Base-by-base conservation (phyloP, 2,113 vertebrate species). In the Suricata suricatta region DNA sequence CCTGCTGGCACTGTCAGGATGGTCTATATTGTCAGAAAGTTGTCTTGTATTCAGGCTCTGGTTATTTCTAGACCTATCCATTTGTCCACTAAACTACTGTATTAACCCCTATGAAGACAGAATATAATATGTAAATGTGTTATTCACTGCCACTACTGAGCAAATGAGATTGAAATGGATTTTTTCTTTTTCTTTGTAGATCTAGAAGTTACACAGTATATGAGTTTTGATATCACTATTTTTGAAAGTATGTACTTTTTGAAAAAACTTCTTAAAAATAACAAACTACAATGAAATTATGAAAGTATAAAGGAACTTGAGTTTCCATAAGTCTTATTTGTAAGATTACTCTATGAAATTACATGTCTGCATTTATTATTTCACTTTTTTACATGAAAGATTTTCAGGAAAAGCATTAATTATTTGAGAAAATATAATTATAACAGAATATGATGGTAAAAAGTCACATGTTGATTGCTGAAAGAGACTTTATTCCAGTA, bases 321-420 rank as follows among this genome's bases (percentile, higher is more conserved):
- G 57, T 63, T 84, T 5, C 91, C 69, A 76, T 19, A 96, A 91
- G 50, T 57, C 35, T 19, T 91, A 80, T 93, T 94, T 96, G 31
- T 31, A 87, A 85, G 57, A 69, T 21, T 50, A 79, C 0, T 95
- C 92, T 95, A 83, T 85, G 60, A 93, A 97, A 57, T 92, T 80
- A 96, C 69, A 95, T 90, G 35, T 38, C 25, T 96, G 50, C 15
- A 81, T 81, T 85, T 19, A 95, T 97, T 66, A 71, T 88, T 98
- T 96, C 7, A 96, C 64, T 93, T 96, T 41, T 57, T 93, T 89
- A 82, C 5, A 74, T 47, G 38, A 38, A 82, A 96, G 12, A 87
- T 88, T 83, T 89, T 93, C 66, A 57, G 19, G 92, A 95, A 89
- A 91, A 47, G 66, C 72, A 85, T 90, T 95, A 97, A 88, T 93